A percentile compares a stretch with the other conserved stretches of the same genome.
Conservation (phyloP, 2,113 vertebrate species). For the Gila orcuttii region DNA sequence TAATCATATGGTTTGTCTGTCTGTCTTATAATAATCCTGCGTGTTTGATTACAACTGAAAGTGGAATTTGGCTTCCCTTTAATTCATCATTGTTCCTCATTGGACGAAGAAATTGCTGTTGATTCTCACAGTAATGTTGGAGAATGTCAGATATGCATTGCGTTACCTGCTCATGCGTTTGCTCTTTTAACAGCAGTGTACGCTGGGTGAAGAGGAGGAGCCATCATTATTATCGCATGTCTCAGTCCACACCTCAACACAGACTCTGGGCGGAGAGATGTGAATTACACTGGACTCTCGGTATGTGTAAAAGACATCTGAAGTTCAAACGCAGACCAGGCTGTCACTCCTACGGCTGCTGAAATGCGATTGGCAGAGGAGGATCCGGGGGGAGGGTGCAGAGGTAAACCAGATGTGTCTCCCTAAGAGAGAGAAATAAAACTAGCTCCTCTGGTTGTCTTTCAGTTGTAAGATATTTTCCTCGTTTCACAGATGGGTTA, state of each 20-base stretch:
- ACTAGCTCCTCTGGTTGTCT: not conserved
- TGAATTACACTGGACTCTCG: constrained; percentile 68
- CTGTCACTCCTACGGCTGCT: constrained; percentile 70
- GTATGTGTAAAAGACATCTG: constrained; percentile 69
- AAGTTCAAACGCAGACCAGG: constrained; percentile 73
- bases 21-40: constrained; percentile 40
- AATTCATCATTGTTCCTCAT: constrained; percentile 45
- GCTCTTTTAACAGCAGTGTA: constrained; percentile 54
- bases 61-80: constrained; percentile 46
- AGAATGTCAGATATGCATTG: constrained; percentile 59
- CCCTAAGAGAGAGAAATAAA: constrained; percentile 13
- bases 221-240: constrained; percentile 73
- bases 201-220: constrained; percentile 71
- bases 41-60: constrained; percentile 51
- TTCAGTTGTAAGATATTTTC: not conserved
- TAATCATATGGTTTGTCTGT: not conserved
- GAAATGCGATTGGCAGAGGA: constrained; percentile 65
- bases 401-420: constrained; percentile 54
- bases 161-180: constrained; percentile 49
- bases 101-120: constrained; percentile 15
- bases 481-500: constrained; percentile 15
- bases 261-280: constrained; percentile 59
- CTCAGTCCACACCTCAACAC: constrained; percentile 60
- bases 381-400: constrained; percentile 39
- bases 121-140: constrained; percentile 45